Evolutionary conservation across 2,113 vertebrate species (phyloP).

Genomic region (Grantiella picta): DNA sequence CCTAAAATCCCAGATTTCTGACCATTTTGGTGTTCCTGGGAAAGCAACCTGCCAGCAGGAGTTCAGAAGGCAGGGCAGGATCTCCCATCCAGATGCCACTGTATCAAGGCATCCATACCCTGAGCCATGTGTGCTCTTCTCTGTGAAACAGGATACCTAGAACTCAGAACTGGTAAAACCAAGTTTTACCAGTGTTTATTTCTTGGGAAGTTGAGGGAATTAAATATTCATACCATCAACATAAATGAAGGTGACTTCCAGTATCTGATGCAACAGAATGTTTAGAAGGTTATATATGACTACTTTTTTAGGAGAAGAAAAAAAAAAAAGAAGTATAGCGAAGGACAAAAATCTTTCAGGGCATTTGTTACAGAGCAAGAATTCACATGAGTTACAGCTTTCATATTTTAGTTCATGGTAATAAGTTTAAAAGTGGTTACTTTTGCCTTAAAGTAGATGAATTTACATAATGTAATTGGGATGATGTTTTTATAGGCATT

Average conservation of each 20-base stretch:
- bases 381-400: background rate
- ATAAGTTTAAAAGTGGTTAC: background rate
- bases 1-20: background rate
- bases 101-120: background rate
- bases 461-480: background rate
- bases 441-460: background rate
- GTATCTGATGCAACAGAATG: background rate
- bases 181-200: background rate
- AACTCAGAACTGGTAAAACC: background rate
- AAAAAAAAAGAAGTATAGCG: accelerated
- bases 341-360: background rate
- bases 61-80: background rate
- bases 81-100: too few relatives aligned
- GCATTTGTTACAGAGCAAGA: background rate
- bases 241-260: background rate
- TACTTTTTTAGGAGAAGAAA: background rate
- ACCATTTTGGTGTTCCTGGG: background rate
- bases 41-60: background rate
- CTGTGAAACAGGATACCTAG: background rate
- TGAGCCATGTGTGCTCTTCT: background rate
- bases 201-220: background rate
- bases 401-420: background rate
- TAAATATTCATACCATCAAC: background rate
- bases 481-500: background rate
- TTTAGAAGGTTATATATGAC: background rate